Percentiles rank a stretch among this genome's conserved stretches.
These are phyloP conservation scores for Heteromyza rotundicornis DNA, from an alignment of 2,888 invertebrate genomes.

Conservation along the genomic window DNA sequence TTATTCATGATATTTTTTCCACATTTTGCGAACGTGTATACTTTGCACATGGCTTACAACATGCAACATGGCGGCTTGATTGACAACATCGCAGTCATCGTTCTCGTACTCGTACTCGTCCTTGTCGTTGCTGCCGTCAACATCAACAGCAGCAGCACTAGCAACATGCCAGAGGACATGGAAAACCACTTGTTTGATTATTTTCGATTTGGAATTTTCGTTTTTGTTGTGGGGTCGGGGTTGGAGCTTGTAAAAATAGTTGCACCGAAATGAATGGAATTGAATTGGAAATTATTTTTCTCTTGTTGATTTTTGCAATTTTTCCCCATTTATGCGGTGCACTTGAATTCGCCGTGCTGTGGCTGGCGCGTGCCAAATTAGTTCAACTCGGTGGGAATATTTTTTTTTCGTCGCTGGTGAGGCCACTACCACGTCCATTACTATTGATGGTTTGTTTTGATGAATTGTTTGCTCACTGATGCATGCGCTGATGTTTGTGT, in stretches of 20 bases:
- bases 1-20: constrained; percentile 34
- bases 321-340: constrained; percentile 25
- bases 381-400: too few relatives aligned
- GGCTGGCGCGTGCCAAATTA: constrained; percentile 49
- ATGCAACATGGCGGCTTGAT: background rate
- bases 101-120: background rate
- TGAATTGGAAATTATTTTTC: background rate
- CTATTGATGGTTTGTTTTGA: background rate
- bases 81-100: background rate
- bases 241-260: background rate
- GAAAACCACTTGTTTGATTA: constrained; percentile 53
- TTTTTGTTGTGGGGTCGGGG: background rate
- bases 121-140: background rate
- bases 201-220: constrained; percentile 31
- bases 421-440: too few relatives aligned
- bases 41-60: background rate
- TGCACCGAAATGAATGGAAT: background rate
- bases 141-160: constrained; percentile 5
- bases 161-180: constrained; percentile 15
- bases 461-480: background rate
- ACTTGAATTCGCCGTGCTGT: constrained; percentile 42
- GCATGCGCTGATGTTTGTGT: background rate
- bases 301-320: constrained; percentile 8
- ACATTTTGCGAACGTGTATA: background rate
- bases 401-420: too few relatives aligned